Base-by-base conservation (phyloP, 2,797 vertebrate genomes). In the Rhynchotus rufescens region DNA sequence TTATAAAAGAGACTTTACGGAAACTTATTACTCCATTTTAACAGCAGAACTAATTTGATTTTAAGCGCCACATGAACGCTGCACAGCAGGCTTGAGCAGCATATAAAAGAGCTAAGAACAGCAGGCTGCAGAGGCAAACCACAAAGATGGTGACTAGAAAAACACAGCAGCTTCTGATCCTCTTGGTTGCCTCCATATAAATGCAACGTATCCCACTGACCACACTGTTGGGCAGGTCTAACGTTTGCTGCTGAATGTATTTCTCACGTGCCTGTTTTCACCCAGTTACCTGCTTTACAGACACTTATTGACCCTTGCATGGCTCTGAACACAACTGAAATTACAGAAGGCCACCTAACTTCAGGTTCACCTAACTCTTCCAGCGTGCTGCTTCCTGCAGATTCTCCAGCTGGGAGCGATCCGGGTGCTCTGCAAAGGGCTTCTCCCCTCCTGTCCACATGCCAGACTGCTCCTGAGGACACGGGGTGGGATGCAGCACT, bases 181-280 rank as follows among this genome's bases (percentile, higher is more conserved):
- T n/a, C 2, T 4, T 66, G 34, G 12, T 8, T 72, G 25, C 20
- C 16, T 56, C 28, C 54, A 44, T 30, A 77, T n/a, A 72, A 91
- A 86, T 1, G 0, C 2, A 28, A 20, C 7, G 26, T 16, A 82
- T 66, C 49, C 30, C 26, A 32, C 26, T 56, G 78, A 64, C 44
- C 14, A 40, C n/a, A 26, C 1, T 40, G 32, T 20, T 40, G 61
- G 49, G 68, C 74, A 76, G 32, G 75, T 59, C 14, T 32, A 74
- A 67, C 0, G 9, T 1, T 0, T n/a, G 10, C 34, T 71, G 32
- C 73, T 78, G 57, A 85, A 68, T 1, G 1, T 32, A 32, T 16
- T 14, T 76, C 42, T 51, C 45, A 60, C 49, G 84, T 19, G 32
- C 20, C 72, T 76, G 8, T 36, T 86, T 75, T 65, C 52, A 86